A percentile compares a stretch with the other conserved stretches of the same genome.
These are phyloP conservation scores for Agrotis exclamationis DNA, from an alignment of 2,888 invertebrate species.

Conservation along the genomic window DNA sequence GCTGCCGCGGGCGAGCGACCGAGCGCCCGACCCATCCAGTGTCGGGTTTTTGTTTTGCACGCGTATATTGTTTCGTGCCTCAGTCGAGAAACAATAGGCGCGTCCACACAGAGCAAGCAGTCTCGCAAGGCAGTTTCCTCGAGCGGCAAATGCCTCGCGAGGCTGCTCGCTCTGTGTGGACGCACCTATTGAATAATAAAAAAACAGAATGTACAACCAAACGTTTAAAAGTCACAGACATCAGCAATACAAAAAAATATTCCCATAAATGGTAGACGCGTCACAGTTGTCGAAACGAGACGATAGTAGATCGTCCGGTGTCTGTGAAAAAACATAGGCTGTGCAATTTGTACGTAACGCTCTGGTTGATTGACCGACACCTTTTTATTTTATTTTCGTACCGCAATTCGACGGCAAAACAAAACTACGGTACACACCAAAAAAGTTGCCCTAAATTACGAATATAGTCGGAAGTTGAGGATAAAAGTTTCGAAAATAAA, in stretches of 20 bases:
- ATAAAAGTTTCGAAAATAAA: constrained; percentile 46
- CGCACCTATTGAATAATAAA: too few species aligned
- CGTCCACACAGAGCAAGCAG: too few species aligned
- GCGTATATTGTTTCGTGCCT: too few species aligned
- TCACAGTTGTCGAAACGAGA: constrained; percentile 21
- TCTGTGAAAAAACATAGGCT: constrained; percentile 41
- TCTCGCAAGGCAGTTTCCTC: too few species aligned
- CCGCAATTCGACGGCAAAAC: constrained; percentile 44
- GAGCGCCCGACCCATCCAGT: too few species aligned
- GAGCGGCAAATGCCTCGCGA: too few species aligned
- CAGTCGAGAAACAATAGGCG: too few species aligned
- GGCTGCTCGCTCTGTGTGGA: too few species aligned
- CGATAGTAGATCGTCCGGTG: constrained; percentile 24
- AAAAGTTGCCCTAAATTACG: constrained; percentile 52
- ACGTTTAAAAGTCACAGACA: neutral
- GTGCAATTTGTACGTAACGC: constrained; percentile 53
- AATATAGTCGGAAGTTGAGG: constrained; percentile 28
- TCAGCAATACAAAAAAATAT: constrained; percentile 8
- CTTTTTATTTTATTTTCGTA: constrained; percentile 54
- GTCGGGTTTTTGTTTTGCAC: too few species aligned
- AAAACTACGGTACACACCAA: constrained; percentile 40
- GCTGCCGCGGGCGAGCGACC: too few species aligned
- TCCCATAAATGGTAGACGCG: neutral
- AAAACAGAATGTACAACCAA: neutral
- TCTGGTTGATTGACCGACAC: constrained; percentile 54